phyloP scores from a whole-genome alignment of 2,888 invertebrate species.

The Papilio protenor region DNA sequence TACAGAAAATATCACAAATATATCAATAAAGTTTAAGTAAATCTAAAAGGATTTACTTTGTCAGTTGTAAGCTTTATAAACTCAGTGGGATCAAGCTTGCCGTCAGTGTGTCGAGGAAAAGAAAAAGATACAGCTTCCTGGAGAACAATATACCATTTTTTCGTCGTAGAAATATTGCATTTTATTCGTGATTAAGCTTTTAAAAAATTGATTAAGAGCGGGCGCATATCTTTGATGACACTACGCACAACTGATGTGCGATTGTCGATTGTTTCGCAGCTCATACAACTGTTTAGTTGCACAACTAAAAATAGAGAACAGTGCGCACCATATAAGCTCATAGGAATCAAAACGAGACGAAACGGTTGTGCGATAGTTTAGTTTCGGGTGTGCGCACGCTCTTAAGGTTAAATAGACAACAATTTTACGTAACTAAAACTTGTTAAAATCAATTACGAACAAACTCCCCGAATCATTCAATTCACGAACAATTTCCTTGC shows the following conservation, averaged over 20 bases:
- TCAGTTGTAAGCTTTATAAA: not conserved
- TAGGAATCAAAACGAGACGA: no score
- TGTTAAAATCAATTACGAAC: not conserved
- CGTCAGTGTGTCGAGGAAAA: slow-evolving; percentile 2
- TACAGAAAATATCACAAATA: not conserved
- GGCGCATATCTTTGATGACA: no score
- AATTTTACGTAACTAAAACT: not conserved
- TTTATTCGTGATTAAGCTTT: no score
- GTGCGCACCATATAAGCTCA: no score
- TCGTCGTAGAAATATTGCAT: not conserved
- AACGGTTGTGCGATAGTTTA: no score
- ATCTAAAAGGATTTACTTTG: not conserved
- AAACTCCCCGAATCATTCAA: not conserved
- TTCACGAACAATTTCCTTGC: not conserved
- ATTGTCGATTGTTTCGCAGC: no score
- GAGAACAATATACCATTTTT: not conserved
- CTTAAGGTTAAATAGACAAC: no score
- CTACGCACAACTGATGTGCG: no score
- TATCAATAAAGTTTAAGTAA: not conserved
- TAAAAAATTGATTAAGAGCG: no score
- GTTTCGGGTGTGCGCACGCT: no score
- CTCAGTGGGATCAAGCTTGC: not conserved
- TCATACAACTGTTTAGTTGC: no score
- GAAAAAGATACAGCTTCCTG: not conserved
- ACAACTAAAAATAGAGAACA: no score